Evolutionary conservation across 2,888 invertebrate genomes (phyloP).

Genomic region (Mesorhabditis spiculigera): DNA sequence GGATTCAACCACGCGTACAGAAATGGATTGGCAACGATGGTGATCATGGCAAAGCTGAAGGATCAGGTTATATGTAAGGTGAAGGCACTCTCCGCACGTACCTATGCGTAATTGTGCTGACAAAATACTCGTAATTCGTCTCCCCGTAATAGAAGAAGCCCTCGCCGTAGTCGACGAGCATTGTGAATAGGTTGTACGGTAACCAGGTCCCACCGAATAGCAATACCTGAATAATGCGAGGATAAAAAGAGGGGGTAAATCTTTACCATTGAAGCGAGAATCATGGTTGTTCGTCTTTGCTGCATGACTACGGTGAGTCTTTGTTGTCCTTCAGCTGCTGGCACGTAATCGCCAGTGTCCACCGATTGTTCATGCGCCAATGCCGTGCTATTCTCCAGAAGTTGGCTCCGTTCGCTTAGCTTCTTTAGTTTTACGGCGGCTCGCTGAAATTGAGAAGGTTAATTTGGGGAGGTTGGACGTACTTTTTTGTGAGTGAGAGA

Average conservation of each 20-base stretch:
- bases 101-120: slow-evolving; percentile 20
- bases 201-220: slow-evolving; percentile 48
- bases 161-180: slow-evolving; percentile 50
- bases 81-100: neutral
- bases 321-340: slow-evolving; percentile 23
- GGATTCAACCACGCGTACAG: slow-evolving; percentile 53
- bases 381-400: slow-evolving; percentile 35
- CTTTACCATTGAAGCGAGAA: slow-evolving; percentile 39
- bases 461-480: neutral
- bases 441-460: slow-evolving; percentile 14
- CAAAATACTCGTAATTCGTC: slow-evolving; percentile 16
- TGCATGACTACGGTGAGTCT: slow-evolving; percentile 30
- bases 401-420: slow-evolving; percentile 46
- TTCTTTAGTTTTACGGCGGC: slow-evolving; percentile 50
- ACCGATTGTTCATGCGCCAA: slow-evolving; percentile 1
- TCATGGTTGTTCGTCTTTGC: slow-evolving; percentile 40
- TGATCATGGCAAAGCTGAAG: slow-evolving; percentile 46
- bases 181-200: slow-evolving; percentile 42
- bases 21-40: slow-evolving; percentile 47
- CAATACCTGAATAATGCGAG: slow-evolving; percentile 26
- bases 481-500: neutral
- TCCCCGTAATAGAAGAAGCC: slow-evolving; percentile 26
- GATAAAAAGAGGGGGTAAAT: neutral
- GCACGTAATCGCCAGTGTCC: neutral
- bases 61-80: slow-evolving; percentile 9